Evolutionary conservation across 2,888 invertebrate genomes (phyloP).

Genomic region (Abrostola triplasia): DNA sequence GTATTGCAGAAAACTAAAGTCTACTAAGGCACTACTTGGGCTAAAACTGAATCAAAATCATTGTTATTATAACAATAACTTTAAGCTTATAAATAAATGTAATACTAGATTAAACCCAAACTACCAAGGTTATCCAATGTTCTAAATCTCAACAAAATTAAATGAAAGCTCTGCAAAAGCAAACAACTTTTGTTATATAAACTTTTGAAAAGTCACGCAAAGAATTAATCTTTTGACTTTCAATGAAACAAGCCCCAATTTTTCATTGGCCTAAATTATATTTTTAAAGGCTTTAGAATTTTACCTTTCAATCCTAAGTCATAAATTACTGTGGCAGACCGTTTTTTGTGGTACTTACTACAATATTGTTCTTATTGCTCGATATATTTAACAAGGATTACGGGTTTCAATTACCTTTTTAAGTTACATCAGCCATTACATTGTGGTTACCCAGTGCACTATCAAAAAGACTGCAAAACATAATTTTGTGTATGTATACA

Average conservation of each 20-base stretch:
- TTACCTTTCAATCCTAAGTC: conserved; percentile 38
- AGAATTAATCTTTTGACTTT: conserved; percentile 58
- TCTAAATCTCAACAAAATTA: conserved; percentile 42
- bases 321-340: conserved; percentile 45
- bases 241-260: conserved; percentile 38
- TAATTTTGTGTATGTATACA: too few species aligned
- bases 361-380: background rate
- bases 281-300: conserved; percentile 52
- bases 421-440: background rate
- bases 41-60: background rate
- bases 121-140: conserved; percentile 25
- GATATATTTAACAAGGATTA: background rate
- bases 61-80: background rate
- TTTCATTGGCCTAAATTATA: conserved; percentile 48
- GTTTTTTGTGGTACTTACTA: conserved; percentile 40
- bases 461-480: too few species aligned
- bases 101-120: conserved; percentile 23
- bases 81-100: conserved; percentile 2
- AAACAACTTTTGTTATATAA: conserved; percentile 50
- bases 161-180: conserved; percentile 42
- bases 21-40: too few species aligned
- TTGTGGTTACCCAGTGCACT: too few species aligned
- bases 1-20: too few species aligned
- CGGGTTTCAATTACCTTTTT: background rate
- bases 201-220: conserved; percentile 55